Percentiles rank a stretch among this genome's conserved stretches.
Evolutionary conservation across 2,797 vertebrate species (phyloP).

Genomic region (Percopsis omiscomaycus): DNA sequence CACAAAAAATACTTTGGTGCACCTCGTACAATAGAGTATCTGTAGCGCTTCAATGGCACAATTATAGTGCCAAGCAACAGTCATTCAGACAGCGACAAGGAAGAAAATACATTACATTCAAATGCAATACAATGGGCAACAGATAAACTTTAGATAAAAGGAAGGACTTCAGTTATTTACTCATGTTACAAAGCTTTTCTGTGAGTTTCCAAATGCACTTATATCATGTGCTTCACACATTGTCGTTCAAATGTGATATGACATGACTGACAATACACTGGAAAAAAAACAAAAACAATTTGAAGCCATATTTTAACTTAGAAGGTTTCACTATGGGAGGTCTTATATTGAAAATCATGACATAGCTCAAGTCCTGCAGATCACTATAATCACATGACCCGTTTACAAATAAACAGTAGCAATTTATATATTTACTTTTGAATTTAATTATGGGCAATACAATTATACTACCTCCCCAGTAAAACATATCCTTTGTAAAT

Average conservation of each 20-base stretch:
- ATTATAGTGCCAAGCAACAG: conserved; percentile 83
- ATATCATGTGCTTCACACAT: conserved; percentile 23
- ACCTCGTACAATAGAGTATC: conserved; percentile 68
- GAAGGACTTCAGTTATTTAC: conserved; percentile 29
- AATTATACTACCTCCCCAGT: conserved; percentile 16
- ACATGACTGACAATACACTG: conserved; percentile 10
- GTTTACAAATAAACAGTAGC: too few relatives aligned
- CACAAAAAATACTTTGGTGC: conserved; percentile 68
- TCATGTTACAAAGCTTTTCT: conserved; percentile 35
- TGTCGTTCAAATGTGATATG: conserved; percentile 11
- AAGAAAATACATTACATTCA: conserved; percentile 82
- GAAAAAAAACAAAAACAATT: conserved; percentile 1
- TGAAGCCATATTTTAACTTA: conserved; percentile 14
- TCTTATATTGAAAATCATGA: not conserved
- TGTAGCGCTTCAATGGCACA: conserved; percentile 46
- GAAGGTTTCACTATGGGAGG: conserved; percentile 1
- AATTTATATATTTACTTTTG: too few relatives aligned
- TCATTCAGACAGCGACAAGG: conserved; percentile 76
- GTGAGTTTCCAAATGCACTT: conserved; percentile 28
- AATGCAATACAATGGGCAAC: conserved; percentile 59
- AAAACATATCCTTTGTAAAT: conserved; percentile 22
- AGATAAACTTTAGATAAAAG: conserved; percentile 48
- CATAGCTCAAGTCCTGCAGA: not conserved
- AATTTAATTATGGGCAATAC: not conserved
- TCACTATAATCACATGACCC: not conserved